Evolutionary conservation across 2,797 vertebrate genomes (phyloP), one percentile per base, ranked within the genome.

Genomic region (Sebastes kiyomatsui): DNA sequence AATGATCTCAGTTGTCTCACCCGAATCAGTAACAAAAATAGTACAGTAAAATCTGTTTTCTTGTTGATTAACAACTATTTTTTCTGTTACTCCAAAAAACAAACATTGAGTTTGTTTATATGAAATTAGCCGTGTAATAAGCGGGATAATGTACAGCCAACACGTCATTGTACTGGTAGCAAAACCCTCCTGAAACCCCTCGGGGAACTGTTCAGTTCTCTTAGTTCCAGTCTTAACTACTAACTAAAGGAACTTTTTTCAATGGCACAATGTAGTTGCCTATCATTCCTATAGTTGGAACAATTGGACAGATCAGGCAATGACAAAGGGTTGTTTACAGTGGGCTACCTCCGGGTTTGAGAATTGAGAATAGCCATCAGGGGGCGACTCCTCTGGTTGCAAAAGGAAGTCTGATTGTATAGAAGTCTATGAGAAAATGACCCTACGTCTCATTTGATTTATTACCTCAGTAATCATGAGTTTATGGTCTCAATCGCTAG

Each of bases 381-480:
- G 14, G 38, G 14, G 38, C 14, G 14, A 42, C 38, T 42, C 14
- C 38, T 42, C 38, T 42, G 38, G 38, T 16, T 18, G 16, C 42
- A 18, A 46, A 46, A 46, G 0, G 38, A 3, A 46, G 42, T 46
- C 42, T 46, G 42, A 46, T 46, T 16, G 42, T 4, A 18, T 18
- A 46, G 42, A 38, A 38, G 35, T 38, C 13, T 14, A 38, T 38
- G 35, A 38, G 35, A 38, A 38, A 38, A 38, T 38, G 35, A 38
- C 0, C 13, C 13, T 38, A 38, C 2, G 0, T 14, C 35, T 38
- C 5, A 38, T 2, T 38, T 38, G 35, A 38, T 38, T 6, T 38
- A 38, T 14, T 38, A 38, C 13, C 35, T 38, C 13, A 14, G 35
- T 38, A 38, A 38, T 0, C 35, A 38, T 38, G 35, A 38, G 35